Conservation (phyloP, 2,797 vertebrate species). For the Smutsia gigantea region DNA sequence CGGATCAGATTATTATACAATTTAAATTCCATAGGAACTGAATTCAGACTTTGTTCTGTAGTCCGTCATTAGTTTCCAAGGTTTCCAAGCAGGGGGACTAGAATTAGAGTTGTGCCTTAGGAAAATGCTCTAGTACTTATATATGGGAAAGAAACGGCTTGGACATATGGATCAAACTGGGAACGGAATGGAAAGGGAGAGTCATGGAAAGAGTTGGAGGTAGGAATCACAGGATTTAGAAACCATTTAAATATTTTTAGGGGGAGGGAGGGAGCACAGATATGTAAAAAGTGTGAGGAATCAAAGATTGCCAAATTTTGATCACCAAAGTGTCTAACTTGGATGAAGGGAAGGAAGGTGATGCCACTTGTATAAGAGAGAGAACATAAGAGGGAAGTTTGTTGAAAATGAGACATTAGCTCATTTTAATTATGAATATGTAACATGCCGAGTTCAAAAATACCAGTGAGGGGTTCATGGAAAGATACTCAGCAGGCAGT, state of each 20-base stretch:
- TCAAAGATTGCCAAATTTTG: background rate
- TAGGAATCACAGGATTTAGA: constrained; percentile 9
- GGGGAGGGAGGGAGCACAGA: background rate
- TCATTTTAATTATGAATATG: background rate
- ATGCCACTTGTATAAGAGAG: background rate
- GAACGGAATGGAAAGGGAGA: constrained; percentile 23
- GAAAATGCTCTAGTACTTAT: background rate
- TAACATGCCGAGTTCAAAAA: background rate
- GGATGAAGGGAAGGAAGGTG: background rate
- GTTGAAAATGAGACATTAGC: background rate
- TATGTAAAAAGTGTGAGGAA: background rate
- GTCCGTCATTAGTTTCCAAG: background rate
- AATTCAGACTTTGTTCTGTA: constrained; percentile 10
- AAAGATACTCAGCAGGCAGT: background rate
- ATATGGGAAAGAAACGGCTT: background rate
- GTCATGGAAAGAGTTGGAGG: background rate
- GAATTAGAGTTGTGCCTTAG: background rate
- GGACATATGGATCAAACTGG: background rate
- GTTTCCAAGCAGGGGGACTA: background rate
- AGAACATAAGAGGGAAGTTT: background rate
- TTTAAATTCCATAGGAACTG: background rate
- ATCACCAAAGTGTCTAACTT: background rate
- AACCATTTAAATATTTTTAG: background rate
- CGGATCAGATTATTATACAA: background rate
- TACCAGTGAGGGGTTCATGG: background rate